Percentiles rank a stretch among this genome's conserved stretches.
phyloP scores from a whole-genome alignment of 2,888 invertebrate genomes.

The Synanthedon myopaeformis region DNA sequence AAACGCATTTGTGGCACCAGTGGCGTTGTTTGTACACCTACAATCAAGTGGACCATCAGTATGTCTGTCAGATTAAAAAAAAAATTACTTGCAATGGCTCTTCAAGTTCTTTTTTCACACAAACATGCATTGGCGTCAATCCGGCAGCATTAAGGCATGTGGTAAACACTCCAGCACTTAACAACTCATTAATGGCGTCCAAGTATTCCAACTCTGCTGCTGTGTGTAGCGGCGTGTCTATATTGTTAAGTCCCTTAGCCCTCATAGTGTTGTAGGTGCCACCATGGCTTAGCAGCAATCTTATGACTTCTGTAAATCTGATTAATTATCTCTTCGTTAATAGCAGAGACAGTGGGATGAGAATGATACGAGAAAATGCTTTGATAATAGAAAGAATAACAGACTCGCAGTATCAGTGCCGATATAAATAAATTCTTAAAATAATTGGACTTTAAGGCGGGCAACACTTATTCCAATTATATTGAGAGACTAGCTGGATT shows the following conservation, averaged over 20 bases:
- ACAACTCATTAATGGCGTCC: conserved; percentile 47
- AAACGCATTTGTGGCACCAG: too few species aligned
- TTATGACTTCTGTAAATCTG: conserved; percentile 38
- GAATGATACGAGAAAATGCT: too few species aligned
- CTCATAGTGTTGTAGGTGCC: conserved; percentile 32
- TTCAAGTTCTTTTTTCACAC: conserved; percentile 50
- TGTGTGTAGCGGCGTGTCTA: conserved; percentile 62
- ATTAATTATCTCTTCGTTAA: background rate
- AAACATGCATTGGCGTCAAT: conserved; percentile 62
- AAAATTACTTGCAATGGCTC: conserved; percentile 43
- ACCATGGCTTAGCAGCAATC: conserved; percentile 34
- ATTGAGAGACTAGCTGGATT: too few species aligned
- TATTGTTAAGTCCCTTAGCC: conserved; percentile 17
- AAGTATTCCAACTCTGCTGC: conserved; percentile 55
- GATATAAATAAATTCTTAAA: too few species aligned
- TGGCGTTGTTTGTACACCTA: too few species aligned
- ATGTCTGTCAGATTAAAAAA: too few species aligned
- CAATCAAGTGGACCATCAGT: too few species aligned
- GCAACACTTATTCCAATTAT: too few species aligned
- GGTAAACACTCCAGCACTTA: conserved; percentile 48
- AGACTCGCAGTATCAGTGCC: too few species aligned
- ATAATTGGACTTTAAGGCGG: too few species aligned
- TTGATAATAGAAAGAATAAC: too few species aligned
- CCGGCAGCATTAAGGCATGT: conserved; percentile 50
- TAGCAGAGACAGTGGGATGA: too few species aligned